A percentile compares a stretch with the other conserved stretches of the same genome.
These are phyloP conservation scores for Tipula lateralis DNA, from an alignment of 2,888 invertebrate species.

Conservation along the genomic window DNA sequence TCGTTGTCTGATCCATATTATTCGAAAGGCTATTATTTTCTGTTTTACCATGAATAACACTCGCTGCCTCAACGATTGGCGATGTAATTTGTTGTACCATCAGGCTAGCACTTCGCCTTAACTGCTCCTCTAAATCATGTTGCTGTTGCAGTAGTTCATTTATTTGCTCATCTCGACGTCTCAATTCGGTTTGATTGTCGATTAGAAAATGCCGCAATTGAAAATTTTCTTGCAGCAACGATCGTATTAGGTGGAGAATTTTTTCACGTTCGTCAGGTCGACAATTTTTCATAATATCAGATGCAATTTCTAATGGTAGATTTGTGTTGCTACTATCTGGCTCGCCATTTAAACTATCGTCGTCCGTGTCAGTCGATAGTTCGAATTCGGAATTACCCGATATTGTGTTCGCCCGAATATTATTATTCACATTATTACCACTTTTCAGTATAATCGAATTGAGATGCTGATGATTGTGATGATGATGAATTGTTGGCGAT, in stretches of 20 bases:
- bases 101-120: conserved; percentile 8
- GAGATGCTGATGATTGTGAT: conserved; percentile 33
- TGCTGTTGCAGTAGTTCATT: conserved; percentile 45
- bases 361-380: conserved; percentile 67
- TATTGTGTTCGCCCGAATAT: conserved; percentile 29
- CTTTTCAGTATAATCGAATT: conserved; percentile 24
- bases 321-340: conserved; percentile 48
- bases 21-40: background rate
- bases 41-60: background rate
- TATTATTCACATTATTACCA: background rate
- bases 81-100: conserved; percentile 25
- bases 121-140: conserved; percentile 37
- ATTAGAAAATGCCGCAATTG: conserved; percentile 41
- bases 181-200: conserved; percentile 44
- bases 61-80: background rate
- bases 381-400: conserved; percentile 58
- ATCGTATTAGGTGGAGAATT: conserved; percentile 43
- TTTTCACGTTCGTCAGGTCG: conserved; percentile 46
- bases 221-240: conserved; percentile 46
- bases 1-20: conserved; percentile 26
- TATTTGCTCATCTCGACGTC: conserved; percentile 45
- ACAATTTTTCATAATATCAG: conserved; percentile 46
- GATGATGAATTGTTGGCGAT: conserved; percentile 35
- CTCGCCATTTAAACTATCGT: conserved; percentile 51
- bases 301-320: conserved; percentile 47